Percentiles rank a stretch among this genome's conserved stretches.
phyloP scores from a whole-genome alignment of 2,888 invertebrate genomes.

The Nysson spinosus region DNA sequence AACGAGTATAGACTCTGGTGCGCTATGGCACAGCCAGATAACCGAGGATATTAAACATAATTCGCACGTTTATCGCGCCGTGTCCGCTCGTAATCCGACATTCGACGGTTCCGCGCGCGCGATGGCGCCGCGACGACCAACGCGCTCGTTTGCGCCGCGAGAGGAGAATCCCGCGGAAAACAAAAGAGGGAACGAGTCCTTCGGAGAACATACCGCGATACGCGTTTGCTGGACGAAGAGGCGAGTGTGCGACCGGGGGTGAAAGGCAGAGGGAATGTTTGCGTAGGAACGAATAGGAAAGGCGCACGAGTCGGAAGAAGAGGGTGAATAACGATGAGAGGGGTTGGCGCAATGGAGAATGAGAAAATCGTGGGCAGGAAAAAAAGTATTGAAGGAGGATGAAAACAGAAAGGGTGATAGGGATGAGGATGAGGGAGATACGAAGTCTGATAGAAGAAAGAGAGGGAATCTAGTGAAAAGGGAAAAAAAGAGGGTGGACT shows the following conservation, averaged over 20 bases:
- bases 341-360: slow-evolving; percentile 20
- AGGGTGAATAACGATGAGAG: slow-evolving; percentile 10
- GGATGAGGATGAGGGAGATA: slow-evolving; percentile 21
- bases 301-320: neutral
- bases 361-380: slow-evolving; percentile 19
- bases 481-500: slow-evolving; percentile 28
- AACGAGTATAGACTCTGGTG: slow-evolving; percentile 6
- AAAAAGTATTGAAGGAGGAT: slow-evolving; percentile 11
- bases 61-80: slow-evolving; percentile 68
- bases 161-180: slow-evolving; percentile 42
- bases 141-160: slow-evolving; percentile 44
- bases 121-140: slow-evolving; percentile 44
- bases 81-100: slow-evolving; percentile 57
- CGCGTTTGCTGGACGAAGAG: slow-evolving; percentile 19
- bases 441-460: too few relatives aligned
- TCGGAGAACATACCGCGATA: slow-evolving; percentile 46
- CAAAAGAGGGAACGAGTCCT: slow-evolving; percentile 34
- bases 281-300: slow-evolving; percentile 24
- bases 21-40: slow-evolving; percentile 34
- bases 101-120: slow-evolving; percentile 42
- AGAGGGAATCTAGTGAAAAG: too few relatives aligned
- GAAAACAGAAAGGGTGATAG: slow-evolving; percentile 14
- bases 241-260: slow-evolving; percentile 7
- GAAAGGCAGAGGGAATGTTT: slow-evolving; percentile 17
- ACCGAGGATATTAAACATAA: slow-evolving; percentile 64